Evolutionary conservation across 2,797 vertebrate species (phyloP).

Genomic region (Rhabdomys pumilio): DNA sequence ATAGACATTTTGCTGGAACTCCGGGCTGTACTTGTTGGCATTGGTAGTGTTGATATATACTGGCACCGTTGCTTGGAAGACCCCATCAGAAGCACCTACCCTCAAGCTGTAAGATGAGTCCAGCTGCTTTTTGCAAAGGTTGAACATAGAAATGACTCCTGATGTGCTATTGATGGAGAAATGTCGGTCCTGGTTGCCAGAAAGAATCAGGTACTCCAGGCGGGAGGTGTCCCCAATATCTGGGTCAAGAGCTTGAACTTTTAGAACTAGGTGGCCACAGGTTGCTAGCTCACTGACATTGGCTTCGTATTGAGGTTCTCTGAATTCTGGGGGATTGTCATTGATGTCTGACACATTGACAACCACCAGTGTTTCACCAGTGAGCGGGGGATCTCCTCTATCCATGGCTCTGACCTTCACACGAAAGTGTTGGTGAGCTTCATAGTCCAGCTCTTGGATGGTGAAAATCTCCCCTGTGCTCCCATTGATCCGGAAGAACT

Average conservation of each 20-base stretch:
- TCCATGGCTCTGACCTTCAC: constrained; percentile 94
- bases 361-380: constrained; percentile 91
- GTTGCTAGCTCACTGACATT: constrained; percentile 96
- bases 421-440: constrained; percentile 91
- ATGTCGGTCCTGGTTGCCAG: constrained; percentile 96
- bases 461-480: constrained; percentile 93
- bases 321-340: constrained; percentile 97
- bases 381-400: constrained; percentile 92
- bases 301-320: constrained; percentile 93
- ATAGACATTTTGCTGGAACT: constrained; percentile 95
- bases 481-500: constrained; percentile 94
- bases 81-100: constrained; percentile 97
- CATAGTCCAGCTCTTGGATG: constrained; percentile 93
- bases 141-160: constrained; percentile 96
- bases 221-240: constrained; percentile 92
- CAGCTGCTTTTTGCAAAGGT: constrained; percentile 95
- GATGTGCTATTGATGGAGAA: constrained; percentile 97
- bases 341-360: constrained; percentile 96
- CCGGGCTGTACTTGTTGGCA: constrained; percentile 95
- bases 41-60: constrained; percentile 97
- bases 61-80: constrained; percentile 96
- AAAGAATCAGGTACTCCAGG: constrained; percentile 96
- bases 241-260: constrained; percentile 97
- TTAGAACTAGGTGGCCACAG: constrained; percentile 96
- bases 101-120: constrained; percentile 95